A percentile compares a stretch with the other conserved stretches of the same genome.
These are phyloP conservation scores for Strigops habroptila DNA, from an alignment of 2,113 vertebrate genomes.

Conservation along the genomic window DNA sequence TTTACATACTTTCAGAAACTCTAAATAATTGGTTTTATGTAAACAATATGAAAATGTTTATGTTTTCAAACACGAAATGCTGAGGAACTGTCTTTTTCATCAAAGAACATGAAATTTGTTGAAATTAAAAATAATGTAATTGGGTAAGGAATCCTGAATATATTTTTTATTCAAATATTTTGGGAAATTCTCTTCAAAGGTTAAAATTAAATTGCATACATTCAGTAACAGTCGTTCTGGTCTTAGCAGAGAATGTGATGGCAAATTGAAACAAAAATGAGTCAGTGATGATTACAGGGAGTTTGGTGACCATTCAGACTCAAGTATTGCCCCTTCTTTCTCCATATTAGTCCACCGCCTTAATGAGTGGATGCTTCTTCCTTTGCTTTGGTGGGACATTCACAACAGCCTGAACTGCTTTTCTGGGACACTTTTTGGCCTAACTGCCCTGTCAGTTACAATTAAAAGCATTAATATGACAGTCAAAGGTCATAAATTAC, in stretches of 20 bases:
- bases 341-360: rapidly evolving
- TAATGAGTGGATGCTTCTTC: not conserved
- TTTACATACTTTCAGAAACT: not conserved
- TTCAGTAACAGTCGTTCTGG: not conserved
- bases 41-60: not conserved
- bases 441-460: conserved; percentile 59
- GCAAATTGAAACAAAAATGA: not conserved
- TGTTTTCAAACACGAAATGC: not conserved
- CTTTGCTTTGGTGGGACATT: not conserved
- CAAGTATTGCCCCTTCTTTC: not conserved
- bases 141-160: not conserved
- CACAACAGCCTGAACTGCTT: not conserved
- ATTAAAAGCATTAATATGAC: conserved; percentile 66
- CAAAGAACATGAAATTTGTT: not conserved
- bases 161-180: not conserved
- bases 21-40: not conserved
- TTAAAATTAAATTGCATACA: not conserved
- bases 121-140: not conserved
- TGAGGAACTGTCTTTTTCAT: not conserved
- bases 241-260: not conserved
- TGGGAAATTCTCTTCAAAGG: not conserved
- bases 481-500: conserved; percentile 69
- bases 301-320: not conserved
- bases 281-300: not conserved
- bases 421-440: conserved; percentile 19